Evolutionary conservation across 1,140 invertebrate genomes (phyloP), one percentile per base, ranked within the genome.

Genomic region (Lutraria rhynchaena): DNA sequence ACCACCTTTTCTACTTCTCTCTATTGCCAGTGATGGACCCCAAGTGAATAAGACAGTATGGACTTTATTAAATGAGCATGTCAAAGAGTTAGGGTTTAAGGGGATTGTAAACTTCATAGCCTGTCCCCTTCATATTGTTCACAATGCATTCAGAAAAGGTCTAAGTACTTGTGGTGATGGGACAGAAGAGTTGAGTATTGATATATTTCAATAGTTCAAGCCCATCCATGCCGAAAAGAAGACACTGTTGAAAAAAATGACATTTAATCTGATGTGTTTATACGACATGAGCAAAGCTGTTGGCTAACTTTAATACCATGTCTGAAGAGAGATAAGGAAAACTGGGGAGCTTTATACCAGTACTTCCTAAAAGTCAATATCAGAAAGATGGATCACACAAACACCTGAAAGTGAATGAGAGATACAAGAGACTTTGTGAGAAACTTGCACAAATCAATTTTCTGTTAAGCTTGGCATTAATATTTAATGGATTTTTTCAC

Each of bases 11-110:
- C 22, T 44, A 33, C 7, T 31, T 13, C 44, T 7, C 29, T 33
- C 37, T 7, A 41, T 5, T 31, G 37, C 9, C 4, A 19, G 33
- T 75, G 87, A 89, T 89, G 86, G 87, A n/a, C 87, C 85, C 17
- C 89, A 89, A 74, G 83, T 89, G 0, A 89, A 86, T 60, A 90
- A 90, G 69, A 87, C 75, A 22, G 74, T 89, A 3, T 85, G 75
- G 51, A 71, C 53, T 22, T 35, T 67, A 27, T 13, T 90, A 13
- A 86, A 88, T 87, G 70, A 86, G 29, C 60, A 81, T 33, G 17
- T 85, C 70, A 86, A 77, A 75, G 53, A 46, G 61, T 22, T 13
- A 13, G 83, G 69, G 7, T 33, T 69, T 41, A 51, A 0, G 61
- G 76, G 46, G 19, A 33, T 86, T 11, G 22, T 83, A 41, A 33